Base-by-base conservation (phyloP, 2,888 invertebrate genomes). In the Melanargia galathea region DNA sequence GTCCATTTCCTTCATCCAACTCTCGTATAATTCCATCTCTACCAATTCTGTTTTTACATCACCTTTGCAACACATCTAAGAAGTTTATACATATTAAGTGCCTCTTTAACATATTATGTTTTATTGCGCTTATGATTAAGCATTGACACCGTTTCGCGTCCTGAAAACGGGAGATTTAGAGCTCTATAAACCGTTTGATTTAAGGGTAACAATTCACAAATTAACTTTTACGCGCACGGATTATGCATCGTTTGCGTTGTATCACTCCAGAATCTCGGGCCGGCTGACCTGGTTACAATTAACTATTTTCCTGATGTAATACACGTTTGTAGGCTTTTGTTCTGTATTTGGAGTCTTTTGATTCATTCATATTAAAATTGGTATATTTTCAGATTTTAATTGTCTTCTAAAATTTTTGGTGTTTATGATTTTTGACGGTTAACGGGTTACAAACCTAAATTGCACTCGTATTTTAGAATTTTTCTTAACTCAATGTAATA, bases 101-200 rank as follows among this genome's bases (percentile, higher is more conserved):
- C 33, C 46, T 38, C 59, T 46, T 54, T 48, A 22, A 52, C 35
- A 35, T n/a, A 52, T 64, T 51, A 45, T 38, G 8, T 40, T 63
- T 67, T 63, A 61, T 63, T 52, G 18, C 33, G 2, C 46, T 54
- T 65, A 63, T 63, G 61, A 67, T 35, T 61, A 58, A 61, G 24
- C 51, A 1, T 52, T 45, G 59, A 48, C 56, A 62, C 51, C 16
- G 33, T 43, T 56, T 20, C 46, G 33, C 26, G 56, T 51, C 62
- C 62, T 45, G 46, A 43, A 59, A 59, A 33, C n/a, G 45, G 22
- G 52, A 58, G 24, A 63, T 67, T 63, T 61, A 67, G 35, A 46
- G 57, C 30, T 63, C 43, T 10, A 56, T 65, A 65, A 65, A 63
- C 60, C 59, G 26, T 46, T 59, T 67, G 67, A 67, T 67, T 67